phyloP scores from a whole-genome alignment of 2,888 invertebrate genomes.

The Zonitis immaculata region DNA sequence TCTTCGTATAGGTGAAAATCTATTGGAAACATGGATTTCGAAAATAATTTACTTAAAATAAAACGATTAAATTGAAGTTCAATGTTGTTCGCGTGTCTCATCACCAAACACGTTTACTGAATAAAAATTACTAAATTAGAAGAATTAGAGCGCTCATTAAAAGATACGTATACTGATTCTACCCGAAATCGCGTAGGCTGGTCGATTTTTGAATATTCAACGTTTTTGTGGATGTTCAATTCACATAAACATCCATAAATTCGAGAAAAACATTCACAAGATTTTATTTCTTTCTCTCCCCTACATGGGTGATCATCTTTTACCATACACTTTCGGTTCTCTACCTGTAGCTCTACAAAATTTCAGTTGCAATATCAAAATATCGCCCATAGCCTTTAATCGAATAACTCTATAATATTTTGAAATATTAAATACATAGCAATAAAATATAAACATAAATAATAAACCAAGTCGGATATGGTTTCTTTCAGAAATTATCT shows the following conservation, averaged over 20 bases:
- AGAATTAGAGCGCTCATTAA: slow-evolving; percentile 48
- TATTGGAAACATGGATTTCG: slow-evolving; percentile 33
- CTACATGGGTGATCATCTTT: no score
- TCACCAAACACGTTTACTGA: slow-evolving; percentile 25
- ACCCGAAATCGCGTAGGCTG: slow-evolving; percentile 22
- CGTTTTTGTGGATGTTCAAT: neutral
- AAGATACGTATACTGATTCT: slow-evolving; percentile 43
- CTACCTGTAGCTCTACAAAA: no score
- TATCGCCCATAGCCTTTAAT: no score
- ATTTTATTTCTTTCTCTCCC: no score
- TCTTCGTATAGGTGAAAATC: slow-evolving; percentile 20
- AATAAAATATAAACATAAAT: no score
- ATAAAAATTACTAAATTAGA: slow-evolving; percentile 46
- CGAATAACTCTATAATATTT: no score
- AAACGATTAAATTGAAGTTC: slow-evolving; percentile 44
- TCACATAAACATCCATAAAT: neutral
- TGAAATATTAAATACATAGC: no score
- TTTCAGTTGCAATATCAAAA: no score
- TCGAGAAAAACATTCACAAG: neutral
- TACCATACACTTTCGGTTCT: no score
- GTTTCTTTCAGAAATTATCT: no score
- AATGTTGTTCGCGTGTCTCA: slow-evolving; percentile 38
- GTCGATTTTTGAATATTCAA: slow-evolving; percentile 2
- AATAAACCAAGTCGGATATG: no score
- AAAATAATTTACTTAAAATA: slow-evolving; percentile 31